Evolutionary conservation across 2,113 vertebrate species (phyloP).

Genomic region (Marcusenius ussheri): DNA sequence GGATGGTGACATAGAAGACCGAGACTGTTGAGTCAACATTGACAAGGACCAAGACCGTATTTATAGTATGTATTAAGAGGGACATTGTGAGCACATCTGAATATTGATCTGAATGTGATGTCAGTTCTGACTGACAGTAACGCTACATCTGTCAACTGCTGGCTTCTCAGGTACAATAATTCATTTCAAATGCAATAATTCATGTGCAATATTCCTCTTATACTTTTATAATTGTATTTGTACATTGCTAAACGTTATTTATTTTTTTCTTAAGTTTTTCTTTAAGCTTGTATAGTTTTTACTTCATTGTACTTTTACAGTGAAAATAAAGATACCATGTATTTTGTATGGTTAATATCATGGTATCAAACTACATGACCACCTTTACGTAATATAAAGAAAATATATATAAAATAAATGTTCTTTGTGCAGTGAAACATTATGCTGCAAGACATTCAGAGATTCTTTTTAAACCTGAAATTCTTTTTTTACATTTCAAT

Average conservation of each 20-base stretch:
- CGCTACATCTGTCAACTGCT: not conserved
- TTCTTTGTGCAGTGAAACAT: not conserved
- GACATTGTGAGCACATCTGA: too few species aligned
- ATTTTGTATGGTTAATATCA: not conserved
- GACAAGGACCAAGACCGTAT: too few species aligned
- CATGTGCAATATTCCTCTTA: not conserved
- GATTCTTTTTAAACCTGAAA: not conserved
- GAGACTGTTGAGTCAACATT: too few species aligned
- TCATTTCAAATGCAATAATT: not conserved
- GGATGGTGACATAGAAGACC: not conserved
- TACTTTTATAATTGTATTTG: not conserved
- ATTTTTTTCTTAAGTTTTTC: not conserved
- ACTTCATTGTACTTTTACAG: not conserved
- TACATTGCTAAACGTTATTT: not conserved
- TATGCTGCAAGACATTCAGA: not conserved
- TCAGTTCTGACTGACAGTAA: too few species aligned
- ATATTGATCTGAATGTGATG: too few species aligned
- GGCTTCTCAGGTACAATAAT: not conserved
- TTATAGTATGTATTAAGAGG: too few species aligned
- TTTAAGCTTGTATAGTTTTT: not conserved
- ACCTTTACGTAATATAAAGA: not conserved
- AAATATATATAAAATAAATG: not conserved
- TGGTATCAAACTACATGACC: not conserved
- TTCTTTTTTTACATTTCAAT: not conserved
- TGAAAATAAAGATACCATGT: not conserved